phyloP scores from a whole-genome alignment of 2,888 invertebrate species.

The Drosophila peninsularis region DNA sequence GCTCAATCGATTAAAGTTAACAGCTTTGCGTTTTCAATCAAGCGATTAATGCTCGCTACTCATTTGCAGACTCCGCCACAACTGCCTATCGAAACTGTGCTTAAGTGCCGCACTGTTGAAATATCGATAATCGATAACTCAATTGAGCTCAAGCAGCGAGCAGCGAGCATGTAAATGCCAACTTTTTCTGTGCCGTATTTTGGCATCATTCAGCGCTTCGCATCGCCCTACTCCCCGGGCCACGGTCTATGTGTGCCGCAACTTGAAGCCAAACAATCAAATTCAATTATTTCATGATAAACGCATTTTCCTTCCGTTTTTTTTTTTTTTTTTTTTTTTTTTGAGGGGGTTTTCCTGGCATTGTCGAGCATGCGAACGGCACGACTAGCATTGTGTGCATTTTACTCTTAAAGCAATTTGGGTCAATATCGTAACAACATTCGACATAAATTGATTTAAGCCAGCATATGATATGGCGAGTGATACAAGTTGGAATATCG shows the following conservation, averaged over 20 bases:
- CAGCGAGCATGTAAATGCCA: slow-evolving; percentile 18
- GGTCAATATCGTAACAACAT: not conserved
- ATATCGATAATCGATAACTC: slow-evolving; percentile 65
- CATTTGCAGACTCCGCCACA: not conserved
- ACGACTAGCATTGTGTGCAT: not conserved
- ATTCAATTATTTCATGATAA: slow-evolving; percentile 65
- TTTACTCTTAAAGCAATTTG: slow-evolving; percentile 20
- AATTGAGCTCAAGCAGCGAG: slow-evolving; percentile 23
- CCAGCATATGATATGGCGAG: not conserved
- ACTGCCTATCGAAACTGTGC: not conserved
- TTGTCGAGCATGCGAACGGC: not conserved
- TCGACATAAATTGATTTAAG: not conserved
- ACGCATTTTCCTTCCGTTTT: slow-evolving; percentile 19
- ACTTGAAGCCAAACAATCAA: slow-evolving; percentile 63
- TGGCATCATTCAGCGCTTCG: slow-evolving; percentile 12
- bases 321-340: slow-evolving; percentile 8
- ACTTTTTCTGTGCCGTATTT: slow-evolving; percentile 4
- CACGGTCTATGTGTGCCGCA: slow-evolving; percentile 27
- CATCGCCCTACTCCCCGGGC: too few species aligned
- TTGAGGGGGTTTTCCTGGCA: not conserved
- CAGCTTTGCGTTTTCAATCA: slow-evolving; percentile 1
- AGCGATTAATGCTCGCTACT: not conserved
- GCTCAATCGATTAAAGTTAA: slow-evolving; percentile 1
- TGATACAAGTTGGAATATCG: not conserved
- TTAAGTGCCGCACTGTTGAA: slow-evolving; percentile 25